A percentile compares a stretch with the other conserved stretches of the same genome.
Conservation (phyloP, 2,113 vertebrate species). For the Seriola dumerili region DNA sequence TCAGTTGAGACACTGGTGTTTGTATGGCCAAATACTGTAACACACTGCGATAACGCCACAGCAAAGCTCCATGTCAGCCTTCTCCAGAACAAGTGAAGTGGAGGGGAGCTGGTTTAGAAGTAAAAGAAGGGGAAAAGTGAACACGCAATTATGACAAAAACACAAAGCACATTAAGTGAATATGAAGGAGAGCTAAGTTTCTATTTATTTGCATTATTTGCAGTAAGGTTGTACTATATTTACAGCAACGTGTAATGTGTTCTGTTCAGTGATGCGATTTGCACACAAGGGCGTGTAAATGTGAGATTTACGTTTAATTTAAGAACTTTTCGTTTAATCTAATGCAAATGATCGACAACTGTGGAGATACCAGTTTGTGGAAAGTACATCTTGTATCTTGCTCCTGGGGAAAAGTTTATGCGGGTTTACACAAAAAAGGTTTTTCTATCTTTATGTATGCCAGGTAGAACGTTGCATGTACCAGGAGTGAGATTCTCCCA, state of each 20-base stretch:
- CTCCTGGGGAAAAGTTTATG: neutral
- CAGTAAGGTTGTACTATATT: neutral
- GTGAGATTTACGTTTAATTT: neutral
- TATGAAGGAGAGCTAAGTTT: neutral
- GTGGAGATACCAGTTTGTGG: neutral
- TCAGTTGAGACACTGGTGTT: constrained; percentile 53
- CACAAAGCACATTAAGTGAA: neutral
- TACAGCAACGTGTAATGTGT: neutral
- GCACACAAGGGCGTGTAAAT: neutral
- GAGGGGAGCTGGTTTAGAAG: constrained; percentile 1
- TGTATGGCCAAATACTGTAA: constrained; percentile 46
- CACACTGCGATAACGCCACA: constrained; percentile 16
- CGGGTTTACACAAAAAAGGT: constrained; percentile 21
- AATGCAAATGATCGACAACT: neutral
- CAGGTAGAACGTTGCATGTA: constrained; percentile 36
- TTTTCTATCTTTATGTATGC: constrained; percentile 3
- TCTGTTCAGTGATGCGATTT: neutral
- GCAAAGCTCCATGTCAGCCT: constrained; percentile 29
- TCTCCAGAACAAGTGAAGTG: neutral
- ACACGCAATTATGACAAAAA: neutral
- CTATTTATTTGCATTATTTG: neutral
- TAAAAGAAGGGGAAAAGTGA: neutral
- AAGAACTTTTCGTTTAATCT: constrained; percentile 12
- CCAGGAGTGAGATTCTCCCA: constrained; percentile 33
- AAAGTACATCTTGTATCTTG: constrained; percentile 1